Evolutionary conservation across 2,797 vertebrate genomes (phyloP).

Genomic region (Poliocrania exsul): DNA sequence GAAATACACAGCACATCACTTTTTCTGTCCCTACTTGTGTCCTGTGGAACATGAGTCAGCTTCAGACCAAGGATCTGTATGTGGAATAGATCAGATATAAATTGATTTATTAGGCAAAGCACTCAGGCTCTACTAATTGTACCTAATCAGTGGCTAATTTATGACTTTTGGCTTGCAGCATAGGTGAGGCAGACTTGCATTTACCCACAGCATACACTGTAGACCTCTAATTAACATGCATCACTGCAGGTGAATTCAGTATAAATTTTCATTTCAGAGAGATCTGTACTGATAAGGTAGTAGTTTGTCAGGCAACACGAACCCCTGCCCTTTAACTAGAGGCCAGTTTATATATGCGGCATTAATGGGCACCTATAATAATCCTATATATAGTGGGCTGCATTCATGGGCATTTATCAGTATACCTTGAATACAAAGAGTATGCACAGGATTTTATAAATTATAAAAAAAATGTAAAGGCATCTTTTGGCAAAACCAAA

Average conservation of each 20-base stretch:
- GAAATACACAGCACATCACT: neutral
- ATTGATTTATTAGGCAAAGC: neutral
- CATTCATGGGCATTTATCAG: neutral
- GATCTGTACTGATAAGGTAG: neutral
- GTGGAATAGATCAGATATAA: neutral
- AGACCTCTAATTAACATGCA: neutral
- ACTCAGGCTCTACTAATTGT: neutral
- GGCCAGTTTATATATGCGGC: neutral
- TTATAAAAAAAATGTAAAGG: neutral
- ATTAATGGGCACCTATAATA: neutral
- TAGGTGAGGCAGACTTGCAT: neutral
- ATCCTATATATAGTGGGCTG: neutral
- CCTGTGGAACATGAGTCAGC: neutral
- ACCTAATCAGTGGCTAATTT: neutral
- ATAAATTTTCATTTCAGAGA: neutral
- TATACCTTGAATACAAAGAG: neutral
- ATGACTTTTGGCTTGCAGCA: neutral
- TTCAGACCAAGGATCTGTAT: neutral
- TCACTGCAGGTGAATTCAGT: neutral
- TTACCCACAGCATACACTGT: neutral
- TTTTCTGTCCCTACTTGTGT: neutral
- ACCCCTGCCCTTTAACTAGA: neutral
- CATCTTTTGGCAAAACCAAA: neutral
- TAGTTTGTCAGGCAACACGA: neutral
- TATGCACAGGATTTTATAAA: neutral